Evolutionary conservation across 2,888 invertebrate species (phyloP), one percentile per base, ranked within the genome.

Genomic region (Spisula solida): DNA sequence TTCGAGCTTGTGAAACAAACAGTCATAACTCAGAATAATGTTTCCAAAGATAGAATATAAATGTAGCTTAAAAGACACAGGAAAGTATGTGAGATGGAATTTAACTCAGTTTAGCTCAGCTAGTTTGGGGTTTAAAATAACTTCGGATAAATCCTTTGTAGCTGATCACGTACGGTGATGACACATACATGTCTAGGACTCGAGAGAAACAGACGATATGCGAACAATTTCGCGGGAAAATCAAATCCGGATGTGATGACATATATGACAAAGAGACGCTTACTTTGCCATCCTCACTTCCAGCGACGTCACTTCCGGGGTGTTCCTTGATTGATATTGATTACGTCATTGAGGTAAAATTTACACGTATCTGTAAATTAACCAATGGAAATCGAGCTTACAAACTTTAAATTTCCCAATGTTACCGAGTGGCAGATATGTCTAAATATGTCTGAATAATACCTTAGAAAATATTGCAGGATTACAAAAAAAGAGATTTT

Each of bases 321-420:
- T 91, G 91, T 66, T 88, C 88, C 1, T 89, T 91, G 20, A 91
- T 91, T 47, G 91, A 91, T 60, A 82, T 89, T 47, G 91, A 91
- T 55, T 91, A 89, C 56, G 89, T 91, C 18, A 86, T 88, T 18
- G 91, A 91, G 87, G 91, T 89, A 81, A 31, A 48, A 34, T 1
- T 51, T 47, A n/a, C n/a, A 8, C 41, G 8, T 41, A 41, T 2
- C 8, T 41, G 8, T 41, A 41, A 41, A 41, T 41, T 41, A 41
- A 41, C 41, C 41, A 41, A 41, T 5, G 8, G 41, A 41, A 41
- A 41, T 41, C 41, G 41, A 41, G 41, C 41, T 41, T 41, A 41
- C 41, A 29, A 25, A 25, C 75, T 14, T 29, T 1, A 75, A 2
- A 25, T 75, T 18, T 8, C 31, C 14, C 29, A 2, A 41, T 41